A percentile compares a stretch with the other conserved stretches of the same genome.
phyloP scores from a whole-genome alignment of 2,888 invertebrate species.

The Metellina segmentata region DNA sequence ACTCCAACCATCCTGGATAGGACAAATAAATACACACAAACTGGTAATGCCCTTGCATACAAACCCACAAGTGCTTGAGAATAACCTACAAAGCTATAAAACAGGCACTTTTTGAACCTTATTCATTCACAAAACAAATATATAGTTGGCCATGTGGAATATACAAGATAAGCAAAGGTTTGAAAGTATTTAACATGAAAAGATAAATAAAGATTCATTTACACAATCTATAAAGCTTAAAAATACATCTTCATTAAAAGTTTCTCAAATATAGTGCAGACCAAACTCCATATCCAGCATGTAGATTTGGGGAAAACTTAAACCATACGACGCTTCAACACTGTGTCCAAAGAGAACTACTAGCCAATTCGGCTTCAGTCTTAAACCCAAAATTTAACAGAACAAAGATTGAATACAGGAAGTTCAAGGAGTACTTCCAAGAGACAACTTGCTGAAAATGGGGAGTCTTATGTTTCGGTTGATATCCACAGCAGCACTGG shows the following conservation, averaged over 20 bases:
- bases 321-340: conserved; percentile 15
- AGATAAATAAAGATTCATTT: conserved; percentile 61
- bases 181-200: conserved; percentile 48
- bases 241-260: conserved; percentile 45
- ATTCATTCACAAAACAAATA: conserved; percentile 34
- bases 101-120: conserved; percentile 39
- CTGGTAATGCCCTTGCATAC: conserved; percentile 69
- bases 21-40: conserved; percentile 61
- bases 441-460: conserved; percentile 70
- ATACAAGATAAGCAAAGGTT: conserved; percentile 34
- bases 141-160: conserved; percentile 32
- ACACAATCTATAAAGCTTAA: conserved; percentile 52
- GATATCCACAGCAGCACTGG: conserved; percentile 44
- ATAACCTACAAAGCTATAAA: conserved; percentile 51
- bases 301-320: conserved; percentile 58
- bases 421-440: conserved; percentile 45
- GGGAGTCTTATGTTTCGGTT: conserved; percentile 73
- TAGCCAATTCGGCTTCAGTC: conserved; percentile 67
- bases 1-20: conserved; percentile 60
- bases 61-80: conserved; percentile 58
- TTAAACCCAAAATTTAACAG: conserved; percentile 47
- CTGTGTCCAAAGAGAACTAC: conserved; percentile 29
- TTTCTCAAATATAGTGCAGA: conserved; percentile 18
- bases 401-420: conserved; percentile 24
- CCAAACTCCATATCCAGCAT: conserved; percentile 73